These are phyloP conservation scores for Reticulitermes speratus DNA, from an alignment of 1,140 invertebrate genomes.

Conservation along the genomic window DNA sequence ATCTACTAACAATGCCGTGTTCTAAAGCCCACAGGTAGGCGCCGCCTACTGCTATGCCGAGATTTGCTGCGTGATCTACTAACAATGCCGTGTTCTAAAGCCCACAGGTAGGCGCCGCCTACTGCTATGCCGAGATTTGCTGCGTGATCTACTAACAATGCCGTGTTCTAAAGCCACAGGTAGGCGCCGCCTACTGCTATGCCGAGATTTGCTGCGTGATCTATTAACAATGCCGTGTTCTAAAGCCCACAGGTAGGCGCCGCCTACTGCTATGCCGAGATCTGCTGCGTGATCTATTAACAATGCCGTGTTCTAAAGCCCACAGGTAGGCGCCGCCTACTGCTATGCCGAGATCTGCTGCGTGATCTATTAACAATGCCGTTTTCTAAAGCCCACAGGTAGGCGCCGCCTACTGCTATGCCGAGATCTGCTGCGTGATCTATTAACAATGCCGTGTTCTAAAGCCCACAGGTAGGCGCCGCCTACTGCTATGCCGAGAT, in stretches of 20 bases:
- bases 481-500: slow-evolving; percentile 94
- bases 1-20: too few relatives aligned
- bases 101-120: too few relatives aligned
- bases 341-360: slow-evolving; percentile 94
- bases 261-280: too few relatives aligned
- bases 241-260: too few relatives aligned
- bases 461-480: slow-evolving; percentile 62
- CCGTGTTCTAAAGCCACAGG: slow-evolving; percentile 44
- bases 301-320: slow-evolving; percentile 36
- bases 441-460: too few relatives aligned
- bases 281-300: too few relatives aligned
- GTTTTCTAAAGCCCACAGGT: too few relatives aligned
- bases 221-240: slow-evolving; percentile 37
- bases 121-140: too few relatives aligned
- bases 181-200: slow-evolving; percentile 92
- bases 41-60: slow-evolving; percentile 95
- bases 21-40: slow-evolving; percentile 58
- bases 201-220: slow-evolving; percentile 96
- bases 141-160: too few relatives aligned
- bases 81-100: too few relatives aligned
- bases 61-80: slow-evolving; percentile 87
- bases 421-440: too few relatives aligned
- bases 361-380: slow-evolving; percentile 66
- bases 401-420: too few relatives aligned
- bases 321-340: slow-evolving; percentile 78